phyloP scores from a whole-genome alignment of 2,113 vertebrate genomes.

The Notarius lentiginosus region DNA sequence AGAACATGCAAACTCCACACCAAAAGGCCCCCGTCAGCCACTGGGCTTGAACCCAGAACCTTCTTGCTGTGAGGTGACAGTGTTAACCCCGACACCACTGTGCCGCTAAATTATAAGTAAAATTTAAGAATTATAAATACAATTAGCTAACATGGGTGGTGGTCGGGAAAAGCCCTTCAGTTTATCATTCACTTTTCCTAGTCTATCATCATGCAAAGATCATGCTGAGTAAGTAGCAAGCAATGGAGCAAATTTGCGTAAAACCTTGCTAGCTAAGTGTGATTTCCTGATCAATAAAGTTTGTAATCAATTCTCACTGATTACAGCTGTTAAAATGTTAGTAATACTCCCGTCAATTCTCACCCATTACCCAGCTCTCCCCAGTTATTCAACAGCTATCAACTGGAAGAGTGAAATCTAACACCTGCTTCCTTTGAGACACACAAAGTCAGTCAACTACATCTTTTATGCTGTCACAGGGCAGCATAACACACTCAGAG shows the following conservation, averaged over 20 bases:
- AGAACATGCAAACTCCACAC: too few relatives aligned
- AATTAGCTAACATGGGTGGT: background rate
- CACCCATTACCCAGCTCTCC: background rate
- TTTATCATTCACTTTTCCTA: background rate
- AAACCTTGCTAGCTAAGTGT: too few relatives aligned
- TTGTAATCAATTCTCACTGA: background rate
- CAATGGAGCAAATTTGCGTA: too few relatives aligned
- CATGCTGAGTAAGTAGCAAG: too few relatives aligned
- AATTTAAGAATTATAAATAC: background rate
- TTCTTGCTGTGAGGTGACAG: too few relatives aligned
- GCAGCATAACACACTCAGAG: background rate
- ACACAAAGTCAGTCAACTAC: background rate
- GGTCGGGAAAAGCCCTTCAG: background rate
- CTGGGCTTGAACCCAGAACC: too few relatives aligned
- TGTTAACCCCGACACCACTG: too few relatives aligned
- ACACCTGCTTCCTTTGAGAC: background rate
- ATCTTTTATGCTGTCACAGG: too few relatives aligned
- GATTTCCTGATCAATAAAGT: background rate
- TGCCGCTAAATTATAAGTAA: too few relatives aligned
- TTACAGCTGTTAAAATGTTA: background rate
- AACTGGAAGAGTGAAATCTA: too few relatives aligned
- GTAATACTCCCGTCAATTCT: background rate
- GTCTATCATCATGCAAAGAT: too few relatives aligned
- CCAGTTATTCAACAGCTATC: background rate
- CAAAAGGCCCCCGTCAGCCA: too few relatives aligned